Base-by-base conservation (phyloP, 2,797 vertebrate species). In the Syncerus caffer region DNA sequence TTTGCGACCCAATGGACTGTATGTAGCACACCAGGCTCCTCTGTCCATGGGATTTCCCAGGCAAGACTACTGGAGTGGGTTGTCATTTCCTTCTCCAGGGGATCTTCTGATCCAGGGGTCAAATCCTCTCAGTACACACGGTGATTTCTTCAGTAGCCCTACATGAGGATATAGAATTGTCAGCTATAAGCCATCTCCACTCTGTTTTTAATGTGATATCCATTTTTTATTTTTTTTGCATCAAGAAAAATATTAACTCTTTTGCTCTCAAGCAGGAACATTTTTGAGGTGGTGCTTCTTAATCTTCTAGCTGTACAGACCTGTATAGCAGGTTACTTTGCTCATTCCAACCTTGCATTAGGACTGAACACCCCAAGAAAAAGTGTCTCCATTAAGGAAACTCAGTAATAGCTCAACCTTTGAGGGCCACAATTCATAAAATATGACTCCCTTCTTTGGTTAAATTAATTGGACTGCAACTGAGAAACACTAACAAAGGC, bases 401-500 rank as follows among this genome's bases (percentile, higher is more conserved):
- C 16, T 12, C 42, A 57, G n/a, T n/a, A 57, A 85, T 47, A 80
- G 29, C 31, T 91, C 47, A 55, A 6, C 34, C 29, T 79, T 31
- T 14, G 50, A 90, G 16, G n/a, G 6, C 29, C 47, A 31, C 17
- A 93, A 94, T 87, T 96, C 42, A 90, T 74, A 96, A 95, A 95
- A 64, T 67, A 71, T 34, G 58, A 90, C 38, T 80, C 38, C 71
- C 23, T 92, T 96, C 87, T 80, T 67, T 29, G 16, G 34, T 51
- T 85, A 55, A 96, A 92, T 94, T 90, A 93, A 96, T 92, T 92
- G 71, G 62, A 74, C 55, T 60, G n/a, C 10, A 76, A 62, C 31
- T 85, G 74, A 89, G 93, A 89, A 95, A 80, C 25, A 95, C 55
- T 86, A 85, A 95, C 94, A 97, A 92, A 95, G 42, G 38, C 47